phyloP scores from a whole-genome alignment of 2,113 vertebrate genomes.

The Archocentrus centrarchus region DNA sequence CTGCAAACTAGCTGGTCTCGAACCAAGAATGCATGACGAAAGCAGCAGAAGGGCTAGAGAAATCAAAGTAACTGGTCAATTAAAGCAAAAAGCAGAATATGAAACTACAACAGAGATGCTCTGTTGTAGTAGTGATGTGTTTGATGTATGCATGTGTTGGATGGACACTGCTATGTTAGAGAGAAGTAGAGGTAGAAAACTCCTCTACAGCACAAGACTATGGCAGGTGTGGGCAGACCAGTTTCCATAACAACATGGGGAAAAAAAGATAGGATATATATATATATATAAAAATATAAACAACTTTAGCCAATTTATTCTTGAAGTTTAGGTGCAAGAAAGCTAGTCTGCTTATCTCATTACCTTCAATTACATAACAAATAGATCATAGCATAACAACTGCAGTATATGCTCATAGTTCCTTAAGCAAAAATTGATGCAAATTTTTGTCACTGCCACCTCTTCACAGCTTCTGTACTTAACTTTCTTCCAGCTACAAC shows the following conservation, averaged over 20 bases:
- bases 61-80: slow-evolving; percentile 18
- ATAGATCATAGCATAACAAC: not conserved
- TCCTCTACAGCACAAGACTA: slow-evolving; percentile 34
- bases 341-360: slow-evolving; percentile 22
- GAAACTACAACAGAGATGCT: not conserved
- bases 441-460: not conserved
- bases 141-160: slow-evolving; percentile 4
- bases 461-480: not conserved
- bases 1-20: no score
- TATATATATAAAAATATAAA: not conserved
- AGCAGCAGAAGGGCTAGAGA: not conserved
- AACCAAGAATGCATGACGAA: no score
- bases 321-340: slow-evolving; percentile 39
- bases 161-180: not conserved
- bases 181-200: slow-evolving; percentile 34
- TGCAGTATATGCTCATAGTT: not conserved
- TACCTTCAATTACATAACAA: slow-evolving; percentile 3
- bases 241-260: slow-evolving; percentile 73
- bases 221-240: slow-evolving; percentile 48
- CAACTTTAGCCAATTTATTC: slow-evolving; percentile 51
- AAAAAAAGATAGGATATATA: not conserved
- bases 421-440: not conserved
- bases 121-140: not conserved
- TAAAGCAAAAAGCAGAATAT: slow-evolving; percentile 1
- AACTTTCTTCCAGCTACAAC: not conserved